Percentiles rank a stretch among this genome's conserved stretches.
Evolutionary conservation across 2,113 vertebrate species (phyloP).

Genomic region (Atractosteus spatula): DNA sequence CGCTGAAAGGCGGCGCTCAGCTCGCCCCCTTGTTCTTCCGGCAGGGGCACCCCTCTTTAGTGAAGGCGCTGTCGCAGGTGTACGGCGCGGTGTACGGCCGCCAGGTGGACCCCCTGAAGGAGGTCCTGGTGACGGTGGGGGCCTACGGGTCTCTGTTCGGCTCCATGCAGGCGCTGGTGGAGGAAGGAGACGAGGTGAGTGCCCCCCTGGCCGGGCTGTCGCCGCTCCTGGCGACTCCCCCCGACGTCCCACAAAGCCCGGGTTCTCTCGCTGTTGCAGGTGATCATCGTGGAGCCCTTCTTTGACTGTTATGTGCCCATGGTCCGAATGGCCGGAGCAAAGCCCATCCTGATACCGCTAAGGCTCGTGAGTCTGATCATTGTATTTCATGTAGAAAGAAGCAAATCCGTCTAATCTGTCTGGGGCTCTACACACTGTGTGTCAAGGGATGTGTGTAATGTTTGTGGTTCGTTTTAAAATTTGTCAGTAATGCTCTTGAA

Average conservation of each 20-base stretch:
- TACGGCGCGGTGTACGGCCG: slow-evolving; percentile 77
- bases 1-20: too few relatives aligned
- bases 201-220: neutral
- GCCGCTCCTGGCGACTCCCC: too few relatives aligned
- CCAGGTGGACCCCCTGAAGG: slow-evolving; percentile 79
- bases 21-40: neutral
- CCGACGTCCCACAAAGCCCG: too few relatives aligned
- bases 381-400: neutral
- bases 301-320: slow-evolving; percentile 92
- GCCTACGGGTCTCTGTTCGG: slow-evolving; percentile 90
- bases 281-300: slow-evolving; percentile 93
- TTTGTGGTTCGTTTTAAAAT: too few relatives aligned
- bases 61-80: slow-evolving; percentile 84
- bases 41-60: slow-evolving; percentile 86
- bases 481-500: too few relatives aligned
- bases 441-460: too few relatives aligned
- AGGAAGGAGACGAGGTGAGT: slow-evolving; percentile 88
- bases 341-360: slow-evolving; percentile 82
- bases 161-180: slow-evolving; percentile 82
- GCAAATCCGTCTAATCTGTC: too few relatives aligned
- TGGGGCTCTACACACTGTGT: too few relatives aligned
- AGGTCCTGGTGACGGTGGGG: slow-evolving; percentile 88
- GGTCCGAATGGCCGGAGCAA: slow-evolving; percentile 89
- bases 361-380: slow-evolving; percentile 72
- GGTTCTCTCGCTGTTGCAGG: slow-evolving; percentile 55